A percentile compares a stretch with the other conserved stretches of the same genome.
Evolutionary conservation across 1,140 invertebrate species (phyloP).

Genomic region (Himalopsyche phryganea): DNA sequence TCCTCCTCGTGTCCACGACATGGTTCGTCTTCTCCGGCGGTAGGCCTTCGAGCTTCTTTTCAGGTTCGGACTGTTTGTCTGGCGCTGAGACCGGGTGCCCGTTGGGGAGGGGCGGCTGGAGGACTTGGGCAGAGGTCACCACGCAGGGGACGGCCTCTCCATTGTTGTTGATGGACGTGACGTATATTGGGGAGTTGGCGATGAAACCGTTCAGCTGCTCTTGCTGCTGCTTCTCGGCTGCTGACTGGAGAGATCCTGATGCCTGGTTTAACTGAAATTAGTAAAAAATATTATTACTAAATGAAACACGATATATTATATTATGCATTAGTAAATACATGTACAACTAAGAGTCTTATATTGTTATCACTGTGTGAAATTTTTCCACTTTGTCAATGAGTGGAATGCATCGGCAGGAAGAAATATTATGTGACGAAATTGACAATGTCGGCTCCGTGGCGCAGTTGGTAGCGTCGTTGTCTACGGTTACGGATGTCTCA

Average conservation of each 20-base stretch:
- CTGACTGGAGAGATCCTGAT: slow-evolving; percentile 50
- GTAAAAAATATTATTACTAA: no score
- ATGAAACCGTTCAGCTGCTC: slow-evolving; percentile 71
- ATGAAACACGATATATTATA: no score
- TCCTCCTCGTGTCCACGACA: not conserved
- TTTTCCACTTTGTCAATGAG: no score
- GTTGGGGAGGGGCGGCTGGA: slow-evolving; percentile 35
- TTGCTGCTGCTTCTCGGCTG: slow-evolving; percentile 39
- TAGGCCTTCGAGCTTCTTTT: slow-evolving; percentile 17
- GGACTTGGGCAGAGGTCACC: slow-evolving; percentile 41
- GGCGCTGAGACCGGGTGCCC: slow-evolving; percentile 40
- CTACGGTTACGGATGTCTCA: no score
- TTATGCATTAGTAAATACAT: no score
- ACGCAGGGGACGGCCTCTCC: slow-evolving; percentile 58
- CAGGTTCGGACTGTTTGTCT: slow-evolving; percentile 36
- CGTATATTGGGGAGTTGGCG: slow-evolving; percentile 72
- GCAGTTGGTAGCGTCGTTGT: no score
- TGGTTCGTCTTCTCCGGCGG: not conserved
- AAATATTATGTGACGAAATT: no score
- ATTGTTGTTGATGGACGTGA: slow-evolving; percentile 68
- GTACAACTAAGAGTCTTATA: no score
- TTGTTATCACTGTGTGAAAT: no score
- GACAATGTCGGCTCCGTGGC: no score
- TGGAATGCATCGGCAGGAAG: no score
- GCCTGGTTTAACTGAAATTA: slow-evolving; percentile 63